Percentiles rank a stretch among this genome's conserved stretches.
Evolutionary conservation across 2,888 invertebrate species (phyloP).

Genomic region (Phragmatobia fuliginosa): DNA sequence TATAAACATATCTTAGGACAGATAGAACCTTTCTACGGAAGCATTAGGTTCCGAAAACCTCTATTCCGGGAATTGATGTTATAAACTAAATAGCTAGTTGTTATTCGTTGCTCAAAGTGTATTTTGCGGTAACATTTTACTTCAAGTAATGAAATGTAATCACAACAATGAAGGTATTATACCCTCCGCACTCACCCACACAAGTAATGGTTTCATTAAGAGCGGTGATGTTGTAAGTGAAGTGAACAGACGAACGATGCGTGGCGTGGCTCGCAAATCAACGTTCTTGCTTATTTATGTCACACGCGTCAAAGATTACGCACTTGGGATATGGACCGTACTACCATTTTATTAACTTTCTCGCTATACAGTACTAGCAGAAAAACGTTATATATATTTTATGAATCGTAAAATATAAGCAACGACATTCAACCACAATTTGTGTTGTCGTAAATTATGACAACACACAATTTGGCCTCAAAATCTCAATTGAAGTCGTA

Average conservation of each 20-base stretch:
- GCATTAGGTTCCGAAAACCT: not conserved
- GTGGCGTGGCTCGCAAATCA: constrained; percentile 1
- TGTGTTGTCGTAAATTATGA: constrained; percentile 2
- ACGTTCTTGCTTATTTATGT: not conserved
- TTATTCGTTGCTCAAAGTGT: not conserved
- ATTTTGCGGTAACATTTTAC: not conserved
- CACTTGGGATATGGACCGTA: not conserved
- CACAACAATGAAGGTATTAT: constrained; percentile 8
- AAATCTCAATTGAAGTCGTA: constrained; percentile 1
- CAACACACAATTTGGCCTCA: constrained; percentile 5
- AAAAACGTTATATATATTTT: constrained; percentile 5
- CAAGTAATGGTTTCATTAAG: constrained; percentile 2
- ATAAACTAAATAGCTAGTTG: not conserved
- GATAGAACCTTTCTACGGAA: not conserved
- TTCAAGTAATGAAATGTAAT: constrained; percentile 4
- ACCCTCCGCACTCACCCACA: not conserved
- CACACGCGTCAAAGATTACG: not conserved
- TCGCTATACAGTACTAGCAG: not conserved
- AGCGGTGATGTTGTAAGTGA: not conserved
- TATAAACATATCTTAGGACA: not conserved
- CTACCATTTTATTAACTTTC: not conserved
- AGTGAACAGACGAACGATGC: not conserved
- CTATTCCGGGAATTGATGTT: not conserved
- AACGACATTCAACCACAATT: not conserved
- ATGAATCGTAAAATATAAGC: constrained; percentile 3